phyloP scores from a whole-genome alignment of 1,140 invertebrate genomes.

The Drosophila lacertosa region DNA sequence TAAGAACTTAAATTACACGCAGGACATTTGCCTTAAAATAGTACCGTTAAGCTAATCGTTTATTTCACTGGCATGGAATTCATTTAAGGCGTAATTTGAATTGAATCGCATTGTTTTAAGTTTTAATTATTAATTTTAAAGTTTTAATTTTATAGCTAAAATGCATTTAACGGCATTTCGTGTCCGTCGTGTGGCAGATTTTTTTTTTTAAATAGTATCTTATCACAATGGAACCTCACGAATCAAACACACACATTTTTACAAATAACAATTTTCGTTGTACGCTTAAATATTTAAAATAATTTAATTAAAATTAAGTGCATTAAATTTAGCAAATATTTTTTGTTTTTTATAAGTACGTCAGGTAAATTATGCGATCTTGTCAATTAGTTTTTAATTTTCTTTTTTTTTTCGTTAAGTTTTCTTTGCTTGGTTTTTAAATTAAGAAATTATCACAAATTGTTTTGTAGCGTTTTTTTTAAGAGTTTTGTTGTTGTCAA shows the following conservation, averaged over 20 bases:
- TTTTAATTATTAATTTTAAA: no score
- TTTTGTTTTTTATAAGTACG: constrained; percentile 43
- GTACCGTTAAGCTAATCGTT: constrained; percentile 44
- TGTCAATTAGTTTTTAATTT: constrained; percentile 44
- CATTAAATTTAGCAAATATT: constrained; percentile 51
- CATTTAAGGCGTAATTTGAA: constrained; percentile 45
- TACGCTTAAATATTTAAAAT: constrained; percentile 63
- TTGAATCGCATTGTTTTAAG: constrained; percentile 22
- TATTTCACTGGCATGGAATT: constrained; percentile 71
- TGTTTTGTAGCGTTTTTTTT: constrained; percentile 61
- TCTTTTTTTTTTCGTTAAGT: constrained; percentile 1
- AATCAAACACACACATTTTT: constrained; percentile 29
- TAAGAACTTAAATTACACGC: constrained; percentile 43
- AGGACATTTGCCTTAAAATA: constrained; percentile 36
- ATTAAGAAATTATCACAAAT: constrained; percentile 80
- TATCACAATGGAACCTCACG: constrained; percentile 77
- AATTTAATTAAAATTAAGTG: constrained; percentile 71
- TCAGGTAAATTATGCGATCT: constrained; percentile 53
- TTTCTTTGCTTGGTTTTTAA: constrained; percentile 47
- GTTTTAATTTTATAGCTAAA: constrained; percentile 20
- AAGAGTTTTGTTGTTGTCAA: no score
- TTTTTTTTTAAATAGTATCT: constrained; percentile 38
- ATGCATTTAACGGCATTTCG: constrained; percentile 32
- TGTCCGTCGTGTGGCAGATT: constrained; percentile 55
- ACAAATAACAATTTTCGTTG: constrained; percentile 35